Evolutionary conservation across 2,888 invertebrate genomes (phyloP).

Genomic region (Cryptocephalus moraei): DNA sequence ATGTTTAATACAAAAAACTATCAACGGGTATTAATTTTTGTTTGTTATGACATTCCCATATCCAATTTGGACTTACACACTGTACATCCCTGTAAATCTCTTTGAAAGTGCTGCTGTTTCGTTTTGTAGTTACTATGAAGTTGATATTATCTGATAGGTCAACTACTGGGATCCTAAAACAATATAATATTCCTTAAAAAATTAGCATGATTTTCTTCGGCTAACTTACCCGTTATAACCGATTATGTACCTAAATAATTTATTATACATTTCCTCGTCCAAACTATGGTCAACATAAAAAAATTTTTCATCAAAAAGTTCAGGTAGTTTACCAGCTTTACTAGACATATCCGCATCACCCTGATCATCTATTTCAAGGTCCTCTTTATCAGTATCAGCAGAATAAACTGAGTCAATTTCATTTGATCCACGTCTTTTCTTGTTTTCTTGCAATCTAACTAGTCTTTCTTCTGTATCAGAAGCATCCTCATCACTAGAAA

Average conservation of each 20-base stretch:
- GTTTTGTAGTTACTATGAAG: constrained; percentile 25
- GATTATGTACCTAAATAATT: constrained; percentile 42
- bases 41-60: constrained; percentile 48
- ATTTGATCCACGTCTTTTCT: constrained; percentile 8
- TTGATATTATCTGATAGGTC: constrained; percentile 26
- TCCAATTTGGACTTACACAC: constrained; percentile 48
- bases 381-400: constrained; percentile 36
- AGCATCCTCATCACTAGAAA: constrained; percentile 21
- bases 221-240: constrained; percentile 50
- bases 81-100: constrained; percentile 20
- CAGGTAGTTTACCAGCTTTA: constrained; percentile 31
- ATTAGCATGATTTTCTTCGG: not conserved
- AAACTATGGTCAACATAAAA: constrained; percentile 42
- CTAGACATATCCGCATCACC: not conserved
- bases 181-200: not conserved
- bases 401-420: constrained; percentile 14
- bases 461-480: constrained; percentile 56
- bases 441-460: constrained; percentile 15
- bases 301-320: constrained; percentile 40
- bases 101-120: constrained; percentile 20
- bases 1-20: constrained; percentile 12
- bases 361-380: not conserved
- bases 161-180: constrained; percentile 10
- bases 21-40: constrained; percentile 22
- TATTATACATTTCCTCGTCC: constrained; percentile 27